Conservation (phyloP, 2,113 vertebrate genomes). For the Tyto alba region DNA sequence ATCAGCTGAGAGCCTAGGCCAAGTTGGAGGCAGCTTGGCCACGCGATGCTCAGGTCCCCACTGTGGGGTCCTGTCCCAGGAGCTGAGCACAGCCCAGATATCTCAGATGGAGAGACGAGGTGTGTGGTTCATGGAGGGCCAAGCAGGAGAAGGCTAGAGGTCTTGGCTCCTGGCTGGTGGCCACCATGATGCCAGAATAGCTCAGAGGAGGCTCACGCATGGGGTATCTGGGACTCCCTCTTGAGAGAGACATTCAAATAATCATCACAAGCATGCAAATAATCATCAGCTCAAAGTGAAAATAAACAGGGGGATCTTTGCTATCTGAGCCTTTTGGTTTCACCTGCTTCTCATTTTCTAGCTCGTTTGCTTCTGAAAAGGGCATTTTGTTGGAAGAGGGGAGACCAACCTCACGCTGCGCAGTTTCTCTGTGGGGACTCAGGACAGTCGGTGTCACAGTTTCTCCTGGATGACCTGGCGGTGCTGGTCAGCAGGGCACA, state of each 20-base stretch:
- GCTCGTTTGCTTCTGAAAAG: background rate
- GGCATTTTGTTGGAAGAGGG: background rate
- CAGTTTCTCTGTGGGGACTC: rapidly evolving
- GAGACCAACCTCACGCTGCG: background rate
- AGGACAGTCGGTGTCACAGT: rapidly evolving
- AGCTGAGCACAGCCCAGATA: background rate
- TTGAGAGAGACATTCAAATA: too few species aligned
- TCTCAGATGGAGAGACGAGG: background rate
- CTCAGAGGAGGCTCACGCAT: background rate
- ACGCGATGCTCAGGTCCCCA: background rate
- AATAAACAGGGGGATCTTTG: background rate
- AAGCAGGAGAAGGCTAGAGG: background rate
- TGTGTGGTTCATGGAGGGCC: background rate
- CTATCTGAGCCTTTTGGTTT: background rate
- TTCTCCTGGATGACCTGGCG: background rate
- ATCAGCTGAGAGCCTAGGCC: background rate
- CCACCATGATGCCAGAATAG: background rate
- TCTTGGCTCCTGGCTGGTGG: background rate
- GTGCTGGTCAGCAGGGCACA: background rate
- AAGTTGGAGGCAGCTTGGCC: background rate
- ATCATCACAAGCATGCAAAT: background rate
- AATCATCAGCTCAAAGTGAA: background rate
- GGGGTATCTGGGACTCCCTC: background rate
- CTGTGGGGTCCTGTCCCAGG: background rate
- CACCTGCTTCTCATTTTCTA: background rate